Evolutionary conservation across 2,888 invertebrate species (phyloP), one percentile per base, ranked within the genome.

Genomic region (Drosophila neonasuta): DNA sequence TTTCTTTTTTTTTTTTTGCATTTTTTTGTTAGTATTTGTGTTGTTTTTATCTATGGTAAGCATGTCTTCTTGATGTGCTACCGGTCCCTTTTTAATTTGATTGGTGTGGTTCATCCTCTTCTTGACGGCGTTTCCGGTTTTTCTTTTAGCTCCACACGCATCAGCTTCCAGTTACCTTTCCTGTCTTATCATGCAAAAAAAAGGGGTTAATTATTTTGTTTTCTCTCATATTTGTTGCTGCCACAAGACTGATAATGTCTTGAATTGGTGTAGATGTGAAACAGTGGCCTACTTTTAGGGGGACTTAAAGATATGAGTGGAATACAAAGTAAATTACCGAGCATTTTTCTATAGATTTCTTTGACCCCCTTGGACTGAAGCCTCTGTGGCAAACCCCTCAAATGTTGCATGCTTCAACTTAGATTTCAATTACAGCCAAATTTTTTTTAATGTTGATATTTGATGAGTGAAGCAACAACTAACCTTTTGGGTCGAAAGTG

Each of bases 11-110:
- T n/a, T n/a, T 55, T 34, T 20, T 39, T 50, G n/a, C 6, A 13
- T 20, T 41, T 59, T n/a, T 61, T 49, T 45, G 42, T 61, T 55
- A 34, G n/a, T 66, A 51, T 45, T 69, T 57, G 61, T 77, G 52
- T 75, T 68, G 44, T 77, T 69, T 52, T 46, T 76, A 63, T 66
- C 77, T 73, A 58, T 59, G 74, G 55, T 66, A 60, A 75, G 68
- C 68, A 58, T 56, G 61, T 73, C 75, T 75, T 57, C 68, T 79
- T 68, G 74, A 66, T 78, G 81, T 65, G 86, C 78, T 73, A 70
- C 65, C 54, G 72, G 74, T 68, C 65, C 77, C 66, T 77, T 78
- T 73, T 72, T 79, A 82, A 82, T 82, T 82, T 82, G 87, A 82
- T 82, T 82, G 87, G 81, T 74, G 81, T 68, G 60, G 63, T 41